Evolutionary conservation across 1,140 invertebrate species (phyloP), one percentile per base, ranked within the genome.

Genomic region (Drosophila tropicalis): DNA sequence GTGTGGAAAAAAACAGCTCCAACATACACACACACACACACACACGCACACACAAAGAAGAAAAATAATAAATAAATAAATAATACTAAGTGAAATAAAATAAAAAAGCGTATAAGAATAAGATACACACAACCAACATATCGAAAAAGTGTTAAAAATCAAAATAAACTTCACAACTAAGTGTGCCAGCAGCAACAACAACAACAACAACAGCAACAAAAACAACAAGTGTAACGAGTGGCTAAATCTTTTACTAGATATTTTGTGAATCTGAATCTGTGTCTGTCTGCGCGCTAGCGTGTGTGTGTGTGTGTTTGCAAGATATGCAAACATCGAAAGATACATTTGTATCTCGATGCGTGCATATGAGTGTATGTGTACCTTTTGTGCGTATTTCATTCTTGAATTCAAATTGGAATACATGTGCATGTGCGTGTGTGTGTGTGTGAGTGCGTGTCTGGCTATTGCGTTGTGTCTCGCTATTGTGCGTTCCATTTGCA

Each of bases 101-200:
- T 60, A 70, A 73, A 72, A 72, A 68, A 56, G 12, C 36, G 12
- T 39, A 39, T 39, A 57, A 47, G 56, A 54, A 65, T 47, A 51
- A 76, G 77, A 73, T 71, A 67, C 41, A 61, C 40, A 47, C 17
- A 25, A 62, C 55, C 34, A 74, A 22, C 19, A 75, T 64, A 76
- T 61, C 58, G 70, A 67, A 76, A 81, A 87, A 74, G 84, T 87
- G 84, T 89, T 87, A 87, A 87, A 89, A 87, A 84, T 84, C 84
- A 89, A 87, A 87, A 87, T 79, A 89, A 89, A 89, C 84, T 87
- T 87, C 84, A 78, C 84, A 87, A 86, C 79, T 90, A 86, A 81
- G 81, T 90, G 87, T 86, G 85, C 87, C 85, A 90, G 71, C 58
- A 85, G 60, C 72, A 67, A 39, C 62, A 70, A 63, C 60, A 74